These are phyloP conservation scores for Brachionus sp. DNA, from an alignment of 1,140 invertebrate genomes.

Conservation along the genomic window DNA sequence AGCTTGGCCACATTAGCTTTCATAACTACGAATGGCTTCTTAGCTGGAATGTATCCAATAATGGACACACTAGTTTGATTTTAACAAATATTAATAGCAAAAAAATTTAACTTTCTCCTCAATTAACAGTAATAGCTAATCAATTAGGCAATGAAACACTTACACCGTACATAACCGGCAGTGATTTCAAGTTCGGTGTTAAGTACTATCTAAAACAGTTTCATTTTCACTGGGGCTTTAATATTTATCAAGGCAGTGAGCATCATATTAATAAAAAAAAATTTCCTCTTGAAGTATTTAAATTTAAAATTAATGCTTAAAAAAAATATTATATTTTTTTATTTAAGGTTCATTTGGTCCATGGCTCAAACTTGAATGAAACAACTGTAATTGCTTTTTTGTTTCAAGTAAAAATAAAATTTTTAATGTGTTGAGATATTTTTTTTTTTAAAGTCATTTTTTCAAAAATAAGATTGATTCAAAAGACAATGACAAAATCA, in stretches of 20 bases:
- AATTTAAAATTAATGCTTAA: neutral
- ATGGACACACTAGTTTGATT: slow-evolving; percentile 23
- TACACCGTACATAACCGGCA: slow-evolving; percentile 23
- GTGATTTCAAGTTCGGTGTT: neutral
- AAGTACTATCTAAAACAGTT: slow-evolving; percentile 33
- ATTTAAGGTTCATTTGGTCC: slow-evolving; percentile 37
- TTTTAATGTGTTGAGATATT: neutral
- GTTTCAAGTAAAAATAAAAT: neutral
- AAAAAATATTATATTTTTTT: neutral
- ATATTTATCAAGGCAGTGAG: slow-evolving; percentile 32
- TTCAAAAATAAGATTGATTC: neutral
- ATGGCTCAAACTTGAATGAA: neutral
- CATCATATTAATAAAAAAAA: slow-evolving; percentile 19
- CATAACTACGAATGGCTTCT: neutral
- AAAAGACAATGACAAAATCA: neutral
- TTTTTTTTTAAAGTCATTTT: neutral
- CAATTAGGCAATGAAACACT: neutral
- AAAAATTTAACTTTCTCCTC: too few relatives aligned
- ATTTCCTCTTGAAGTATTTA: slow-evolving; percentile 33
- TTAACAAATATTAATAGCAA: too few relatives aligned
- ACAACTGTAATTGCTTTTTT: slow-evolving; percentile 1
- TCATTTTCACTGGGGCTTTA: slow-evolving; percentile 46
- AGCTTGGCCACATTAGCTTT: neutral
- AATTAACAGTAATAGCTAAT: neutral
- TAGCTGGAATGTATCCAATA: slow-evolving; percentile 12